Base-by-base conservation (phyloP, 2,113 vertebrate species). In the Ascaphus truei region DNA sequence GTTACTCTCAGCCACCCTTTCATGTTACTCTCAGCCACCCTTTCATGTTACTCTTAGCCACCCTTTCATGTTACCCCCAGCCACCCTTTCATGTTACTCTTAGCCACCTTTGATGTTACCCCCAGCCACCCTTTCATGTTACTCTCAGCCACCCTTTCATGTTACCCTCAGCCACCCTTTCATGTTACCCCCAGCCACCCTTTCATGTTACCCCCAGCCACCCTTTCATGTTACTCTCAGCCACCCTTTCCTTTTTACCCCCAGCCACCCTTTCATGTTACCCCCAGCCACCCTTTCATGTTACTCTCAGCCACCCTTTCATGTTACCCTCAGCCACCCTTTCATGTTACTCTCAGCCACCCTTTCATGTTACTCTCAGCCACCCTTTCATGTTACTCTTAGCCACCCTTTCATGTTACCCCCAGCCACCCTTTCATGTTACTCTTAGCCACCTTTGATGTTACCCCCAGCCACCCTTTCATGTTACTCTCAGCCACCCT, bases 1-100 rank as follows among this genome's bases (percentile, higher is more conserved):
- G 15, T 15, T 4, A 11, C 9, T 2, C 1, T 9, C 0, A 0
- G 0, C 10, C 1, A 0, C 2, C 3, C 1, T 15, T 1, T 13
- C 26, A 12, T 10, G 1, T 31, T 22, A 0, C 15, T 23, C 39
- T n/a, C n/a, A 7, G 6, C 5, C 27, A 7, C 1, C 7, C 1
- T 0, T 7, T 3, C 15, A 4, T 25, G n/a, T 22, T 22, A 1
- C 3, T 7, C 30, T 41, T 16, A 2, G 36, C 3, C 34, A 37
- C 9, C 34, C 5, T 37, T 3, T 37, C 34, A 12, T 15, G 10
- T 37, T 12, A 12, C 15, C 34, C 34, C 15, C 7, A 3, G 10
- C 4, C 34, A 36, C 13, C 15, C 15, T n/a, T n/a, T n/a, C n/a
- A 12, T 37, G 34, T 37, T 37, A 9, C 2, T 37, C 9, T 37